Conservation (phyloP, 2,797 vertebrate species). For the Rallus crepitans region DNA sequence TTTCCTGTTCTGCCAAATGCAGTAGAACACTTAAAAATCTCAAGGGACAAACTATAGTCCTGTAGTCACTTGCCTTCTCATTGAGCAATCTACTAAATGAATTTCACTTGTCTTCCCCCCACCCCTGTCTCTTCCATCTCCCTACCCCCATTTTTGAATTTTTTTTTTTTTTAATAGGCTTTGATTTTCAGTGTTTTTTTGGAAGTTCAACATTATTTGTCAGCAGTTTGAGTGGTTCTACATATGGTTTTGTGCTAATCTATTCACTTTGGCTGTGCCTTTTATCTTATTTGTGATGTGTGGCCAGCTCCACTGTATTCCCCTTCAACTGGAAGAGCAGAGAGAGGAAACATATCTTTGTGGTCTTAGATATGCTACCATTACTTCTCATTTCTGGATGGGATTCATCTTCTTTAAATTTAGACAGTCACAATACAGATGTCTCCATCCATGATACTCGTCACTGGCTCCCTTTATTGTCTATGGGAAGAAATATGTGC, state of each 20-base stretch:
- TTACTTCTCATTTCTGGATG: background rate
- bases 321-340: background rate
- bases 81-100: background rate
- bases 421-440: background rate
- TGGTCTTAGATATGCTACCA: background rate
- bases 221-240: background rate
- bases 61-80: background rate
- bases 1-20: background rate
- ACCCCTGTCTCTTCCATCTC: background rate
- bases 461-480: background rate
- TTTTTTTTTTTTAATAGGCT: background rate
- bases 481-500: background rate
- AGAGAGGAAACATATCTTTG: slow-evolving; percentile 21
- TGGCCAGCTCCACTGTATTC: background rate
- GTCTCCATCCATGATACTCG: background rate
- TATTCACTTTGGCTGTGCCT: background rate
- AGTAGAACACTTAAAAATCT: background rate
- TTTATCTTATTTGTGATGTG: slow-evolving; percentile 47
- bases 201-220: slow-evolving; percentile 18
- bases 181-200: background rate
- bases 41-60: background rate
- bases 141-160: background rate
- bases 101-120: background rate
- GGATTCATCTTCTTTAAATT: background rate
- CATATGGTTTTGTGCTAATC: slow-evolving; percentile 30